A percentile compares a stretch with the other conserved stretches of the same genome.
Conservation (phyloP, 53 echinoderm and acorn worm species). For the Pentamera pediparva region DNA sequence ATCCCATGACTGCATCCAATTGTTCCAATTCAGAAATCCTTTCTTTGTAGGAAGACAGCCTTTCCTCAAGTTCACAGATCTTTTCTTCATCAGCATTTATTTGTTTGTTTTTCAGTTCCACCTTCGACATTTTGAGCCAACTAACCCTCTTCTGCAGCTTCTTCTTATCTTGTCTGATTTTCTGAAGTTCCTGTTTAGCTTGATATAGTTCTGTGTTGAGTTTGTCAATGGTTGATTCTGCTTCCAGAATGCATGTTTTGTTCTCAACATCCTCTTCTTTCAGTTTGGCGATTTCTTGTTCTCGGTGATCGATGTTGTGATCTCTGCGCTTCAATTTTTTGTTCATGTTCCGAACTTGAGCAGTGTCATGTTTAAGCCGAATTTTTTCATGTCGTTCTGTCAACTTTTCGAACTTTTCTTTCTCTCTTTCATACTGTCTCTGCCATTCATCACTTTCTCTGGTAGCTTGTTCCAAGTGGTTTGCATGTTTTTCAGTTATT, state of each 20-base stretch:
- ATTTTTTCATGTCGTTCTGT: neutral
- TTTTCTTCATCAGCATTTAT: conserved; percentile 13
- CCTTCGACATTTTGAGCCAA: conserved; percentile 10
- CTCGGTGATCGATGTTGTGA: neutral
- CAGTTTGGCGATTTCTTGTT: neutral
- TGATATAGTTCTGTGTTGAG: neutral
- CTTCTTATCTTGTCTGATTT: neutral
- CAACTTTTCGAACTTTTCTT: conserved; percentile 8
- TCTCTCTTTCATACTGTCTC: neutral
- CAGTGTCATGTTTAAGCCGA: neutral
- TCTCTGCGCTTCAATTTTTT: conserved; percentile 4
- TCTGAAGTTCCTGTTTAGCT: neutral
- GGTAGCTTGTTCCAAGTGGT: neutral
- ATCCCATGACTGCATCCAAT: conserved; percentile 23
- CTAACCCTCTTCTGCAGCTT: conserved; percentile 12
- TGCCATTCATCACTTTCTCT: neutral
- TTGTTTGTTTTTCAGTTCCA: neutral
- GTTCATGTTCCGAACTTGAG: neutral
- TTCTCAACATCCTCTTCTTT: too few species aligned
- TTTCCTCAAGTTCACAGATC: conserved; percentile 19
- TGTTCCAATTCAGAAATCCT: conserved; percentile 36
- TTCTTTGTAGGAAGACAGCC: conserved; percentile 3
- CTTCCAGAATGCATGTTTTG: too few species aligned
- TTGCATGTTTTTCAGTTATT: neutral
- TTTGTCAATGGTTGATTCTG: neutral